phyloP scores from a whole-genome alignment of 92 coral and sea anemone species.

The Plumapathes pennacea region DNA sequence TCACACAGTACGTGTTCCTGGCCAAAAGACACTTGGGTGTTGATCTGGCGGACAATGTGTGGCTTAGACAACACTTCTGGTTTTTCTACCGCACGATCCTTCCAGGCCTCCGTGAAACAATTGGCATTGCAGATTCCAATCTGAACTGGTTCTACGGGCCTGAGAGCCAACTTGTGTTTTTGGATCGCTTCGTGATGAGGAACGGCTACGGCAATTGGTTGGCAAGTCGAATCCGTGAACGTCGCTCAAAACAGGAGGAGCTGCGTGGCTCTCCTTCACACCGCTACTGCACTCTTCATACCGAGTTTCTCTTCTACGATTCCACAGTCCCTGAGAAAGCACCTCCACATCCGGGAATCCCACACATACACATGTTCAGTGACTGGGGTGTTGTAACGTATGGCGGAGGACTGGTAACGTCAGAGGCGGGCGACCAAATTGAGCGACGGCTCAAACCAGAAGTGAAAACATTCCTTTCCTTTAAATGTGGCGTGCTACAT shows the following conservation, averaged over 20 bases:
- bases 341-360: slow-evolving; percentile 16
- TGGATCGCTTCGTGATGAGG: slow-evolving; percentile 67
- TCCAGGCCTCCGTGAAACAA: slow-evolving; percentile 72
- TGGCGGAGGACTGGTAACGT: slow-evolving; percentile 37
- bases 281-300: slow-evolving; percentile 50
- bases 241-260: not conserved
- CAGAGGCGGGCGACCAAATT: not conserved
- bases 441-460: not conserved
- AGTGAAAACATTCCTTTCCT: slow-evolving; percentile 53
- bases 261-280: slow-evolving; percentile 6
- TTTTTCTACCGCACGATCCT: slow-evolving; percentile 77
- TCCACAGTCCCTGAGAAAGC: slow-evolving; percentile 30
- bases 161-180: slow-evolving; percentile 81
- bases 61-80: slow-evolving; percentile 84
- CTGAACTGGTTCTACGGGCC: slow-evolving; percentile 90
- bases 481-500: slow-evolving; percentile 83
- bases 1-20: slow-evolving; percentile 80
- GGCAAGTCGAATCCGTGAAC: slow-evolving; percentile 58
- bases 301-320: slow-evolving; percentile 79
- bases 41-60: slow-evolving; percentile 54
- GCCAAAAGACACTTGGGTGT: slow-evolving; percentile 64
- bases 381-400: slow-evolving; percentile 92
- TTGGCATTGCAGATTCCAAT: slow-evolving; percentile 89
- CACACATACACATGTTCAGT: slow-evolving; percentile 69
- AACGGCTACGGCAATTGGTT: slow-evolving; percentile 92